Percentiles rank a stretch among this genome's conserved stretches.
phyloP scores from a whole-genome alignment of 1,140 invertebrate species.

The Antheraea mylitta region DNA sequence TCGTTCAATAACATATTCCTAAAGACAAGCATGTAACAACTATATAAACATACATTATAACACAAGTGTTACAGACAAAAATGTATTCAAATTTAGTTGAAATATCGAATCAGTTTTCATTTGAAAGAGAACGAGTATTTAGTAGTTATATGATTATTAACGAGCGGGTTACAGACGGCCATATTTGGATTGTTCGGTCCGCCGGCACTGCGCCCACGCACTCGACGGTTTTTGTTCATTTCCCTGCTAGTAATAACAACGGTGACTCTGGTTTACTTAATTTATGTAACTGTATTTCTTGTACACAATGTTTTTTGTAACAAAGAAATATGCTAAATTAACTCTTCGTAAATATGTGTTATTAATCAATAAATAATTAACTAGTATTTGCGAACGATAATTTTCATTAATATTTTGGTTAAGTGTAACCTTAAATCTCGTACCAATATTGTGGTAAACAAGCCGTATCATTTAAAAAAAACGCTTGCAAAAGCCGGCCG shows the following conservation, averaged over 20 bases:
- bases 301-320: too few species aligned
- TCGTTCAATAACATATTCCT: background rate
- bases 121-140: background rate
- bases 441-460: too few species aligned
- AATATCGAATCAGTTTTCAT: background rate
- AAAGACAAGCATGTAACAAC: background rate
- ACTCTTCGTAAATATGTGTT: too few species aligned
- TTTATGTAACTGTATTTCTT: too few species aligned
- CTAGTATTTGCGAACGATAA: too few species aligned
- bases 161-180: background rate
- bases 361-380: too few species aligned
- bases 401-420: too few species aligned
- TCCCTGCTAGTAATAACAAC: background rate
- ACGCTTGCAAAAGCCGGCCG: too few species aligned
- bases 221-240: background rate
- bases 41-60: background rate
- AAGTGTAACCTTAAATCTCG: too few species aligned
- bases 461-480: too few species aligned
- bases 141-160: constrained; percentile 3
- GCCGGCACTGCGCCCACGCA: background rate
- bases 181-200: background rate
- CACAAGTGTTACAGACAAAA: background rate
- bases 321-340: too few species aligned
- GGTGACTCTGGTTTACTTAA: too few species aligned
- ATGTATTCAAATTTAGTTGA: background rate